These are phyloP conservation scores for Wasmannia auropunctata DNA, from an alignment of 1,140 invertebrate species.

Conservation along the genomic window DNA sequence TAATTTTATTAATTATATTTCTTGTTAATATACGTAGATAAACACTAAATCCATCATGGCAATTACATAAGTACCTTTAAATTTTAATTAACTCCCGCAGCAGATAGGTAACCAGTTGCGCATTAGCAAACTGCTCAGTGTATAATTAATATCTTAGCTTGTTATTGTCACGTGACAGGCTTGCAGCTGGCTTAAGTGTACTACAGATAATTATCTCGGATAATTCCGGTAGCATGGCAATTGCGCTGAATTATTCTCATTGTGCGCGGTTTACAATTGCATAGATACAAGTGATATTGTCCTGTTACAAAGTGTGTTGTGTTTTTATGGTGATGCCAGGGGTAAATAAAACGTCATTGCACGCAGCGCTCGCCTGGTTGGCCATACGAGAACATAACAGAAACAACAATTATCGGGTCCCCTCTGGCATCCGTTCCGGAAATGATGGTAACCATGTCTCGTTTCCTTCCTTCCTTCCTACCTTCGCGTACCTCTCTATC, in stretches of 20 bases:
- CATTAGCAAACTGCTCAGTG: conserved; percentile 4
- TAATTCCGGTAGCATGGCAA: conserved; percentile 7
- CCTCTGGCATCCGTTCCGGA: conserved; percentile 70
- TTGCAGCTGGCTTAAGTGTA: conserved; percentile 8
- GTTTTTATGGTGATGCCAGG: conserved; percentile 35
- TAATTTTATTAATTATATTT: not conserved
- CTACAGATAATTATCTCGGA: conserved; percentile 27
- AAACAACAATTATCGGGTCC: conserved; percentile 68
- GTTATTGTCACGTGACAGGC: conserved; percentile 15
- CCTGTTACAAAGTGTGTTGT: not conserved
- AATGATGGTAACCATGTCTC: conserved; percentile 70
- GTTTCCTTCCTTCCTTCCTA: conserved; percentile 75
- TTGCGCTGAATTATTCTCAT: conserved; percentile 38
- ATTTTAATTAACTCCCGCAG: conserved; percentile 4
- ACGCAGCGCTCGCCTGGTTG: not conserved
- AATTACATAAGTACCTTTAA: conserved; percentile 4
- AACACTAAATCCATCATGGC: not conserved
- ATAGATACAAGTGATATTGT: not conserved
- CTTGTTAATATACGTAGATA: not conserved
- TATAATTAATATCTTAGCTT: conserved; percentile 32
- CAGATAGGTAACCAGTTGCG: conserved; percentile 20
- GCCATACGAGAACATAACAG: conserved; percentile 41
- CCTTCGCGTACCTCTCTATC: conserved; percentile 50
- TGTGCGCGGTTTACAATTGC: not conserved
- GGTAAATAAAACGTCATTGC: conserved; percentile 46